Base-by-base conservation (phyloP, 2,797 vertebrate genomes). In the Gambusia yucatana region DNA sequence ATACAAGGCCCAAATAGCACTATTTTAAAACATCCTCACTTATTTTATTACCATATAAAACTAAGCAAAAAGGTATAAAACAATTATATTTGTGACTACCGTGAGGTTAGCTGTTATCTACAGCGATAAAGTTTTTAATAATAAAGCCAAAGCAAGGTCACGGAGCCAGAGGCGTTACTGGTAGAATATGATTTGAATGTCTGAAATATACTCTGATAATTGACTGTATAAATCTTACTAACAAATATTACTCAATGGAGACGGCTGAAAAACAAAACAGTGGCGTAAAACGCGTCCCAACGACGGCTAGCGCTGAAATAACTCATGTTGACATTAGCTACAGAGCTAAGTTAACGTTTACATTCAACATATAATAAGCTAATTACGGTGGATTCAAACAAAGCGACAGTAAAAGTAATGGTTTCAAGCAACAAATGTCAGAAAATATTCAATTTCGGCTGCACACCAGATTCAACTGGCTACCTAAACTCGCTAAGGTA, bases 311-410 rank as follows among this genome's bases (percentile, higher is more conserved):
- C 33, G n/a, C 75, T 17, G 55, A 67, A 82, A 76, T 30, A 72
- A 71, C 82, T 77, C 30, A 46, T 72, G 73, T 36, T 84, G 72
- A 78, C 77, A 61, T 88, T 83, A 86, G 89, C 89, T 48, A 48
- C 10, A 28, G 50, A 57, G 85, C 82, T 85, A 72, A 48, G 0
- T 77, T 71, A 77, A 74, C 84, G 0, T 14, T 2, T 6, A 44
- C 75, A 25, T 41, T 71, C 79, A 46, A 74, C 47, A 75, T 4
- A 4, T 72, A 71, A 39, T 7, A 39, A 39, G 72, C 84, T 3
- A 79, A 75, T 47, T 59, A 48, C 30, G 41, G 14, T 43, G 10
- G 0, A 30, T 33, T 25, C 9, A 7, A 57, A 10, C 1, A 30
- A 6, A 13, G 3, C 2, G 1, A 46, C 25, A 33, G 30, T 14